phyloP scores from a whole-genome alignment of 2,113 vertebrate genomes.

The Hypanus sabinus region DNA sequence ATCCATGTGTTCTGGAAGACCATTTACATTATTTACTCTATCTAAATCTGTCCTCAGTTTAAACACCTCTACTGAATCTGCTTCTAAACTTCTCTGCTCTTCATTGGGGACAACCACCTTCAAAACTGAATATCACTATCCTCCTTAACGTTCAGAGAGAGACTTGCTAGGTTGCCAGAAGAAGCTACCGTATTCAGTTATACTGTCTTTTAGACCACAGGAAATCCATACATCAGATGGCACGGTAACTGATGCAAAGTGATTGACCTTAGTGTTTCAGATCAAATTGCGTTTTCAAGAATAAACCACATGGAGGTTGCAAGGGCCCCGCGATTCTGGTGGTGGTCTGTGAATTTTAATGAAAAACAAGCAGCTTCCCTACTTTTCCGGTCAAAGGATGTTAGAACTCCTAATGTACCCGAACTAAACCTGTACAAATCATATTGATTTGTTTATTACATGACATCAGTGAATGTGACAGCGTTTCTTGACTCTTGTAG shows the following conservation, averaged over 20 bases:
- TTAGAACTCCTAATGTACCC: background rate
- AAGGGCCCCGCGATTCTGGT: background rate
- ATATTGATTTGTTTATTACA: background rate
- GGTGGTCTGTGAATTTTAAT: background rate
- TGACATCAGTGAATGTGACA: background rate
- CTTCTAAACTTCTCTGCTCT: too few species aligned
- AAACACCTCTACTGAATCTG: too few species aligned
- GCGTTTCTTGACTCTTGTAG: slow-evolving; percentile 9
- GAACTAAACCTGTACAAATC: background rate
- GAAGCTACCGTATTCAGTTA: background rate
- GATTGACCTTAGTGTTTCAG: background rate
- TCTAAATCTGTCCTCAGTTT: too few species aligned
- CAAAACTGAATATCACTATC: background rate
- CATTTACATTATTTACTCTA: too few species aligned
- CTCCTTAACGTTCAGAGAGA: background rate
- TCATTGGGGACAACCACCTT: background rate
- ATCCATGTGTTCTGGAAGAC: too few species aligned
- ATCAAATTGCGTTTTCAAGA: background rate
- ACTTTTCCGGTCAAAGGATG: background rate
- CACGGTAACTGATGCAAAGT: background rate
- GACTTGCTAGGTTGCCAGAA: background rate
- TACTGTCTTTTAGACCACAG: background rate
- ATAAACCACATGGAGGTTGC: background rate
- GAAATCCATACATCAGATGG: background rate
- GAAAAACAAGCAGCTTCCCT: background rate